Base-by-base conservation (phyloP, 2,113 vertebrate genomes). In the Paramormyrops kingsleyae region DNA sequence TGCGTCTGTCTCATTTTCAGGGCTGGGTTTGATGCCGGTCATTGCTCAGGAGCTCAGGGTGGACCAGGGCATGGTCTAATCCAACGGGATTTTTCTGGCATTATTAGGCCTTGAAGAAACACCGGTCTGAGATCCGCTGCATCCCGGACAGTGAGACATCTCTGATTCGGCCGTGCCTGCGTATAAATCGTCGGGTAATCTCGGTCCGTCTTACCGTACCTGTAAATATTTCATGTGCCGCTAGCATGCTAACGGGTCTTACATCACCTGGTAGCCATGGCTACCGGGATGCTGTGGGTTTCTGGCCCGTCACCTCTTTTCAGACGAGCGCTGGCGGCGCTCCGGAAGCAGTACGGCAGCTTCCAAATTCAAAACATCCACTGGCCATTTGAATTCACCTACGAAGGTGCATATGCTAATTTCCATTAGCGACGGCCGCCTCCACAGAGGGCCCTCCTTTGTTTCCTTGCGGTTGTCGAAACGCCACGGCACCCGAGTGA, bases 141-240 rank as follows among this genome's bases (percentile, higher is more conserved):
- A 1, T 74, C 15, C 8, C 21, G 10, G 19, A 52, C 85, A 47
- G 47, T 15, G 19, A 44, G n/a, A n/a, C 17, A 10, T 59, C 59
- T 77, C 42, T 70, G 46, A 44, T 39, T 87, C 24, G 8, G 15
- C 53, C 2, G 1, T 19, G 39, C 24, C 44, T 27, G 44, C 21
- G 42, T 90, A 88, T 91, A 90, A 92, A 92, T 85, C 50, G 50
- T 52, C 21, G 27, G 62, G 10, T 56, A 80, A 90, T 91, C 91
- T 92, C 92, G 91, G n/a, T 89, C 83, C 91, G 66, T 83, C 3
- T 44, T 47, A 52, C 91, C 91, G 89, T 90, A 92, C 91, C 92
- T 93, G 91, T 94, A 90, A 93, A 95, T 95, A 94, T 94, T 94
- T 95, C 90, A 95, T 88, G 87, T 92, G 93, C 89, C 88, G 53